A percentile compares a stretch with the other conserved stretches of the same genome.
Conservation (phyloP, 2,888 invertebrate genomes). For the Apamea anceps region DNA sequence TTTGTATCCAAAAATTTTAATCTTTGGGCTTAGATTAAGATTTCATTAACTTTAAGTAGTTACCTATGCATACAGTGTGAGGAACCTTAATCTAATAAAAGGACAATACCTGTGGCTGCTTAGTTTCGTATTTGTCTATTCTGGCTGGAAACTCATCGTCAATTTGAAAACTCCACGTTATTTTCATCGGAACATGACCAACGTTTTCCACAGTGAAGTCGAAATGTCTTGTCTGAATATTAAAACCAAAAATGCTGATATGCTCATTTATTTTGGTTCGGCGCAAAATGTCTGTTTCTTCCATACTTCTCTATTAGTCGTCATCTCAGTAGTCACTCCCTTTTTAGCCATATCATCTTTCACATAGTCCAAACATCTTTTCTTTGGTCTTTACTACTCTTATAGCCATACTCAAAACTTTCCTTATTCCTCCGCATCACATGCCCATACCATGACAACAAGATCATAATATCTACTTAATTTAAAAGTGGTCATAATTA, state of each 20-base stretch:
- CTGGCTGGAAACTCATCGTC: constrained; percentile 85
- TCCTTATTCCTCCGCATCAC: background rate
- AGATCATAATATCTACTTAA: background rate
- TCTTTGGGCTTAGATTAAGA: background rate
- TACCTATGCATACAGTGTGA: background rate
- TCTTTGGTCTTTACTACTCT: background rate
- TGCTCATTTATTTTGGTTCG: background rate
- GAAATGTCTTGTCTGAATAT: constrained; percentile 78
- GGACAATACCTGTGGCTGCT: constrained; percentile 60
- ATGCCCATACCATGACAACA: background rate
- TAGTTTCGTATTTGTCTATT: constrained; percentile 75
- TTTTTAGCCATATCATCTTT: background rate
- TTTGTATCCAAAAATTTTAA: background rate
- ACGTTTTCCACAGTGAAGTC: constrained; percentile 80
- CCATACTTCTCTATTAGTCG: background rate
- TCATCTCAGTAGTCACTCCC: no score
- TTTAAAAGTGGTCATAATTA: background rate
- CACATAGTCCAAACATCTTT: background rate
- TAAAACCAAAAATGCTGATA: constrained; percentile 7
- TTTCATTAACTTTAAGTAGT: background rate
- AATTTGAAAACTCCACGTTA: constrained; percentile 82
- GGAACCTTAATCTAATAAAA: background rate
- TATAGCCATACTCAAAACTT: background rate
- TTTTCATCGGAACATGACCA: constrained; percentile 84
- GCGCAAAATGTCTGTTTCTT: background rate